Evolutionary conservation across 2,888 invertebrate species (phyloP).

Genomic region (Cosmorhoe ocellata): DNA sequence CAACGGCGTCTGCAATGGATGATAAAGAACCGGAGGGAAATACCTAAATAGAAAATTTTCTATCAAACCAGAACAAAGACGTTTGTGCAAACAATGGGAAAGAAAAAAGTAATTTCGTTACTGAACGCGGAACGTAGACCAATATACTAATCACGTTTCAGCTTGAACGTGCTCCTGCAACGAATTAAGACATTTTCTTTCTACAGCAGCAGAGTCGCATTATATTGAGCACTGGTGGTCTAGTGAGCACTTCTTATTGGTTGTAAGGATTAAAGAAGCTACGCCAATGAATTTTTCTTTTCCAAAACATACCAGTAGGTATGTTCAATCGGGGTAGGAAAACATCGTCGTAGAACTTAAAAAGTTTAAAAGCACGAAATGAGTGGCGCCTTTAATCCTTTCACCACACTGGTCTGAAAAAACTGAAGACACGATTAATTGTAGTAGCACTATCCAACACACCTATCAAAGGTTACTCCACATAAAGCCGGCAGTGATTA

Average conservation of each 20-base stretch:
- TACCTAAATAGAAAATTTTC: constrained; percentile 8
- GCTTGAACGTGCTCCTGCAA: constrained; percentile 3
- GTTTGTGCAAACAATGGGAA: constrained; percentile 1
- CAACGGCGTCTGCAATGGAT: background rate
- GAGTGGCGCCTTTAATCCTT: no score
- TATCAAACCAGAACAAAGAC: constrained; percentile 6
- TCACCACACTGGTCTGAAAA: no score
- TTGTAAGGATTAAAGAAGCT: no score
- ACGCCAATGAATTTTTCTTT: no score
- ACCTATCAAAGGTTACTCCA: background rate
- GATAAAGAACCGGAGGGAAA: constrained; percentile 6
- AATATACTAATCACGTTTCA: constrained; percentile 15
- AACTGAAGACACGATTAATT: no score
- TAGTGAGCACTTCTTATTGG: no score
- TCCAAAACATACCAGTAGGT: no score
- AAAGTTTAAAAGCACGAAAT: no score
- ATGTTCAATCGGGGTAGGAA: no score
- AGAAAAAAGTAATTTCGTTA: constrained; percentile 16
- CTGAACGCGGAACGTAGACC: constrained; percentile 6
- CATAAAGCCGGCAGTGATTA: constrained; percentile 14
- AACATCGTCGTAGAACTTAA: no score
- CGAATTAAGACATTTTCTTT: background rate
- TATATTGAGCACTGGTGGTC: no score
- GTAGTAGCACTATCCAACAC: no score
- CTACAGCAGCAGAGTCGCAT: background rate